Percentiles rank a stretch among this genome's conserved stretches.
These are phyloP conservation scores for Aspidiotus destructor DNA, from an alignment of 2,888 invertebrate genomes.

Conservation along the genomic window DNA sequence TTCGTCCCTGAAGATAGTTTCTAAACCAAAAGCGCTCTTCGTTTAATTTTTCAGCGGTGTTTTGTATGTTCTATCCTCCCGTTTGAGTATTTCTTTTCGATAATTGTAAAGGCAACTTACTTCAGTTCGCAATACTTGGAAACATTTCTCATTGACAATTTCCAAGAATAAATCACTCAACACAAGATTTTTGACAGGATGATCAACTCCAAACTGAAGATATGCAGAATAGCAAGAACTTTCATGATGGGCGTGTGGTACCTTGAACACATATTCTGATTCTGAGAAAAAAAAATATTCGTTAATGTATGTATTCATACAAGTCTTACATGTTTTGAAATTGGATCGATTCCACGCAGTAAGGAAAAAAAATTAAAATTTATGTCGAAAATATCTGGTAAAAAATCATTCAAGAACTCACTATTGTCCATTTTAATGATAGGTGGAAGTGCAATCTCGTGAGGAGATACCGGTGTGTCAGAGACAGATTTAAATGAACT, in stretches of 20 bases:
- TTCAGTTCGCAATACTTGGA: slow-evolving; percentile 79
- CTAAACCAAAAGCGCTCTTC: too few species aligned
- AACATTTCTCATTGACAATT: slow-evolving; percentile 83
- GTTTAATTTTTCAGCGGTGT: too few species aligned
- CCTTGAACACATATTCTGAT: slow-evolving; percentile 16
- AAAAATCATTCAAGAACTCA: slow-evolving; percentile 39
- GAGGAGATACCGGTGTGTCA: slow-evolving; percentile 52
- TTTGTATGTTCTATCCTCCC: too few species aligned
- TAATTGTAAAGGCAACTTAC: slow-evolving; percentile 43
- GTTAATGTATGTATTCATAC: too few species aligned
- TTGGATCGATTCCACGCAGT: too few species aligned
- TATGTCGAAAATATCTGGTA: too few species aligned
- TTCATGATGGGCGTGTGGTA: slow-evolving; percentile 58
- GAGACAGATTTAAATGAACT: slow-evolving; percentile 42
- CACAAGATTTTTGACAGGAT: slow-evolving; percentile 58
- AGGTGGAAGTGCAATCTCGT: slow-evolving; percentile 68
- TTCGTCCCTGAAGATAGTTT: too few species aligned
- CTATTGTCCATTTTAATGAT: slow-evolving; percentile 82
- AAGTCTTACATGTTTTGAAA: too few species aligned
- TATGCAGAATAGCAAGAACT: slow-evolving; percentile 80
- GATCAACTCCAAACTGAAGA: slow-evolving; percentile 74
- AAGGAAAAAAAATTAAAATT: too few species aligned
- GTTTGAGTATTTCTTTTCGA: too few species aligned
- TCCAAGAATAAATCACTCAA: slow-evolving; percentile 77
- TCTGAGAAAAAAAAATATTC: not conserved